Evolutionary conservation across 2,113 vertebrate species (phyloP).

Genomic region (Aspiorhynchus laticeps): DNA sequence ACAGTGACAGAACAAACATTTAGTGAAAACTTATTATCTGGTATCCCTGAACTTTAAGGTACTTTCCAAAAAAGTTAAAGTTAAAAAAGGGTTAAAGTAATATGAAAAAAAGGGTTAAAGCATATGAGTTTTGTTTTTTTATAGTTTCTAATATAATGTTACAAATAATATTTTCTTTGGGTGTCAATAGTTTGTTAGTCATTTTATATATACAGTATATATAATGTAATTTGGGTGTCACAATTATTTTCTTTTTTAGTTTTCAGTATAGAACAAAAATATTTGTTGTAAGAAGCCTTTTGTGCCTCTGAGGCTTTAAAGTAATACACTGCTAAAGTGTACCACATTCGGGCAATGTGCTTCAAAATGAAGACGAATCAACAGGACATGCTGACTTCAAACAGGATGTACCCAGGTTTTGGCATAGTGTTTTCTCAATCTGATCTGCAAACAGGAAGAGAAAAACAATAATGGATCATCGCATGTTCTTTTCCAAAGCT

Average conservation of each 20-base stretch:
- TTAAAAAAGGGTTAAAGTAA: too few species aligned
- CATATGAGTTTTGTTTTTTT: too few species aligned
- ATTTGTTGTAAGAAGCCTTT: background rate
- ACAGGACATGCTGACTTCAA: conserved; percentile 3
- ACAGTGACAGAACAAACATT: background rate
- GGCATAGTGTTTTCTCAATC: background rate
- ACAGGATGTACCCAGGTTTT: background rate
- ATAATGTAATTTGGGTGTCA: background rate
- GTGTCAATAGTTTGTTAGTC: too few species aligned
- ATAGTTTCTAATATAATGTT: too few species aligned
- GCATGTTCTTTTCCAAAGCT: conserved; percentile 61
- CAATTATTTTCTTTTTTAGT: background rate
- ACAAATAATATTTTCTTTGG: too few species aligned
- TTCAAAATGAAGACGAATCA: background rate
- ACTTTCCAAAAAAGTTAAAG: background rate
- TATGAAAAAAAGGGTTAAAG: too few species aligned
- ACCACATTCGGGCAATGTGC: background rate
- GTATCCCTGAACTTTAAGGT: background rate
- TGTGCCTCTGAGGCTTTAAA: background rate
- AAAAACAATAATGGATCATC: conserved; percentile 47
- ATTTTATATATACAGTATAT: too few species aligned
- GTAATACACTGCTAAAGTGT: background rate
- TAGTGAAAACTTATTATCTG: background rate
- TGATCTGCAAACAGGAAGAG: background rate
- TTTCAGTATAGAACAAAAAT: background rate